A percentile compares a stretch with the other conserved stretches of the same genome.
phyloP scores from a whole-genome alignment of 2,113 vertebrate genomes.

The Cochlearius cochlearius region DNA sequence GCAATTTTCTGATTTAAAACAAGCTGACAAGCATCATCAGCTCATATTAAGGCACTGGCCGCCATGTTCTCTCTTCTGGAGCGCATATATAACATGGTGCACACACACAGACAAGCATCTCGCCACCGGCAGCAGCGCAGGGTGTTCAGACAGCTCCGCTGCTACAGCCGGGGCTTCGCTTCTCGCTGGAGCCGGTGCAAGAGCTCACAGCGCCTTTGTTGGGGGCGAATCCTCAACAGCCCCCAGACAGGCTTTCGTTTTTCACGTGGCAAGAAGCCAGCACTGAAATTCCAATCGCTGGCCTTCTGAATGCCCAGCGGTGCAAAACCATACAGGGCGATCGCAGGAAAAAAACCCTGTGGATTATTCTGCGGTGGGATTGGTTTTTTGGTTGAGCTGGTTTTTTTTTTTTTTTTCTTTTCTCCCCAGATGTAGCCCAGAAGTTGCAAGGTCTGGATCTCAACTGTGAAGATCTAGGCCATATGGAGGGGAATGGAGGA shows the following conservation, averaged over 20 bases:
- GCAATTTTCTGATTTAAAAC: background rate
- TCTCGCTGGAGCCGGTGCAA: background rate
- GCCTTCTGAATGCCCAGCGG: background rate
- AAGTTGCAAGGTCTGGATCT: background rate
- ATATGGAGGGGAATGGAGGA: background rate
- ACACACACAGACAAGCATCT: background rate
- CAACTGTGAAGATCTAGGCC: background rate
- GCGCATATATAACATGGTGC: accelerated
- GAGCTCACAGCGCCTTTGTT: background rate
- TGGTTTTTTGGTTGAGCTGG: no score
- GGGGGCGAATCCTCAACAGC: background rate
- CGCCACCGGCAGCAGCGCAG: background rate
- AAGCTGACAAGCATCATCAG: background rate
- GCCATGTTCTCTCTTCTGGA: background rate
- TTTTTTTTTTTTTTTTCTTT: background rate
- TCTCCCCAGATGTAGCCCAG: background rate
- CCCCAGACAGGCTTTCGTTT: background rate
- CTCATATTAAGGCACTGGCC: background rate
- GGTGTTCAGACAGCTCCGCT: background rate
- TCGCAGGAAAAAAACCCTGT: no score
- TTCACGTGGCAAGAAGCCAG: background rate
- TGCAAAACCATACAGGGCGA: background rate
- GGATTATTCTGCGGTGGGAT: background rate
- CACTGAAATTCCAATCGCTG: background rate
- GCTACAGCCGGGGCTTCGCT: background rate